Evolutionary conservation across 2,888 invertebrate genomes (phyloP).

Genomic region (Calephelis perditalis): DNA sequence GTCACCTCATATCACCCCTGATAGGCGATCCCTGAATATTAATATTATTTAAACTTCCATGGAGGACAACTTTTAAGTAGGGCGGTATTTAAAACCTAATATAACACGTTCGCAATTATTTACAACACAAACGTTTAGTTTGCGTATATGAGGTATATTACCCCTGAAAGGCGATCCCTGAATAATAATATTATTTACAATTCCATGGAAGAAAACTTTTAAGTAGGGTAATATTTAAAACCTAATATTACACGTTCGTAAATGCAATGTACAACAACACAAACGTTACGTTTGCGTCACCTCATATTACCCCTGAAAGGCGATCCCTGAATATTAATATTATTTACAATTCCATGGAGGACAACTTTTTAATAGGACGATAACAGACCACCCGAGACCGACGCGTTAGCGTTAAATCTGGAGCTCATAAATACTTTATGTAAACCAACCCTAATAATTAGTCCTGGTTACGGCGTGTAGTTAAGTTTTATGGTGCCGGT

Average conservation of each 20-base stretch:
- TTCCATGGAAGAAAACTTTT: too few relatives aligned
- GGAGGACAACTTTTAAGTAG: too few relatives aligned
- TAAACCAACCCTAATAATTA: slow-evolving; percentile 78
- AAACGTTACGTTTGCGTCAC: slow-evolving; percentile 27
- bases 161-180: not conserved
- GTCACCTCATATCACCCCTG: too few relatives aligned
- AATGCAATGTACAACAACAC: too few relatives aligned
- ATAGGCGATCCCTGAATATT: too few relatives aligned
- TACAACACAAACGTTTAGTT: slow-evolving; percentile 20
- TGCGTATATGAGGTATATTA: slow-evolving; percentile 20
- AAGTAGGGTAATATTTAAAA: too few relatives aligned
- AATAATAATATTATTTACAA: slow-evolving; percentile 48
- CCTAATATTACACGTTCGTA: too few relatives aligned
- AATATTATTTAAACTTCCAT: too few relatives aligned
- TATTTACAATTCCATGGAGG: slow-evolving; percentile 70
- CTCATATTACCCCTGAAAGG: not conserved
- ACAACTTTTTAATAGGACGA: slow-evolving; percentile 76
- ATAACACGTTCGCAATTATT: too few relatives aligned
- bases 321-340: slow-evolving; percentile 36
- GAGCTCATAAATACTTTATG: slow-evolving; percentile 76
- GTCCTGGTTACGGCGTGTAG: slow-evolving; percentile 71
- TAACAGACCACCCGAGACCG: slow-evolving; percentile 75
- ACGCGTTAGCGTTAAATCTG: slow-evolving; percentile 66
- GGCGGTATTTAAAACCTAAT: too few relatives aligned
- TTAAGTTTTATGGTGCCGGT: slow-evolving; percentile 71